These are phyloP conservation scores for Notarius quadriscutis DNA, from an alignment of 2,113 vertebrate species.

Conservation along the genomic window DNA sequence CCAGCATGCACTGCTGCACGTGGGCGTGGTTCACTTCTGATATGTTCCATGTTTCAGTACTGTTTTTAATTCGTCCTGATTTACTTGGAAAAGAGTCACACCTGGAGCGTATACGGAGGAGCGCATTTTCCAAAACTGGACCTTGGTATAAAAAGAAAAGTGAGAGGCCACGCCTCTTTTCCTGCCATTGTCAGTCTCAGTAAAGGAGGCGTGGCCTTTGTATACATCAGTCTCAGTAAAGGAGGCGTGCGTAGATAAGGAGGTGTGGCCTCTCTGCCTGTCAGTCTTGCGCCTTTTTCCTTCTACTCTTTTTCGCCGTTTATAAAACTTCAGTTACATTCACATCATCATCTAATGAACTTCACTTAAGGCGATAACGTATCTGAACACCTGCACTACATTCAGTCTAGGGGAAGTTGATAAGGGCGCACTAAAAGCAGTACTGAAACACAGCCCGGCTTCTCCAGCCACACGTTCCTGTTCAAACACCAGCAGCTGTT, in stretches of 20 bases:
- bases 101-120: neutral
- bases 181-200: neutral
- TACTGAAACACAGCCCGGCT: conserved; percentile 16
- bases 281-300: neutral
- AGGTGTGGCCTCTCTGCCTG: neutral
- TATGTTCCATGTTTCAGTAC: neutral
- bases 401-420: neutral
- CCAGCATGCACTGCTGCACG: conserved; percentile 36
- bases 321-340: neutral
- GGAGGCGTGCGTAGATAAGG: neutral
- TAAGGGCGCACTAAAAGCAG: conserved; percentile 5
- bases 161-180: neutral
- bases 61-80: neutral
- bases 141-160: neutral
- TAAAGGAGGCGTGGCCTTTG: neutral
- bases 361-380: neutral
- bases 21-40: conserved; percentile 12
- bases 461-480: conserved; percentile 58
- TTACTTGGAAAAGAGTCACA: neutral
- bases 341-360: neutral
- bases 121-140: neutral
- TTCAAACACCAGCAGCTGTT: conserved; percentile 58
- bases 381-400: neutral
- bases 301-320: neutral
- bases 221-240: neutral